A percentile compares a stretch with the other conserved stretches of the same genome.
These are phyloP conservation scores for Cephus nigrinus DNA, from an alignment of 2,888 invertebrate species.

Conservation along the genomic window DNA sequence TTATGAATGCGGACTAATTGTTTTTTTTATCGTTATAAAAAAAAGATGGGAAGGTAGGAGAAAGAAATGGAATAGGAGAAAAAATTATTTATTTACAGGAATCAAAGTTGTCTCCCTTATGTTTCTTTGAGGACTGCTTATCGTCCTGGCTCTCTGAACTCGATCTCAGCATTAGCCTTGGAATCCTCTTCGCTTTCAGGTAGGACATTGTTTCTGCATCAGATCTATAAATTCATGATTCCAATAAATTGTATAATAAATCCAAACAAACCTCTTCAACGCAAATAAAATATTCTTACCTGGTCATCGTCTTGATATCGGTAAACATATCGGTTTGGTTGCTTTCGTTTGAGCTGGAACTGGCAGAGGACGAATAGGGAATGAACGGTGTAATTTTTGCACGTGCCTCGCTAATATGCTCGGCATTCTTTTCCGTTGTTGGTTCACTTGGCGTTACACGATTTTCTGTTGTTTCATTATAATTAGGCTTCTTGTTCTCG, in stretches of 20 bases:
- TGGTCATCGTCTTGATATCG: constrained; percentile 40
- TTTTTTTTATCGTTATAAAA: constrained; percentile 38
- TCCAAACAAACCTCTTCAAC: not conserved
- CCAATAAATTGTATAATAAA: constrained; percentile 10
- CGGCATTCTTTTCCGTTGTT: constrained; percentile 11
- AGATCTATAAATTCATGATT: constrained; percentile 41
- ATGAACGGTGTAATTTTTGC: constrained; percentile 31
- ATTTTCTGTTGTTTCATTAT: constrained; percentile 26
- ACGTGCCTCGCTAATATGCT: constrained; percentile 19
- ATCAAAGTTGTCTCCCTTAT: constrained; percentile 58
- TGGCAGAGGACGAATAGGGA: constrained; percentile 37
- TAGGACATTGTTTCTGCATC: constrained; percentile 53
- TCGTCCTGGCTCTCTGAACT: constrained; percentile 48
- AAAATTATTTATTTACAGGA: constrained; percentile 64
- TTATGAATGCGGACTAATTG: constrained; percentile 37
- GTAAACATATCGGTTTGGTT: constrained; percentile 42
- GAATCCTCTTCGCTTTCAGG: constrained; percentile 57
- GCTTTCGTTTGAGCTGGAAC: constrained; percentile 30
- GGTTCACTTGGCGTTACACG: not conserved
- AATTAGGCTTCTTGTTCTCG: constrained; percentile 34
- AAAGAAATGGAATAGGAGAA: constrained; percentile 10
- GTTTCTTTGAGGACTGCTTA: constrained; percentile 53
- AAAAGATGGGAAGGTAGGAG: constrained; percentile 42
- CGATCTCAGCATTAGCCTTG: constrained; percentile 51
- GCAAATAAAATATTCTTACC: constrained; percentile 29